A percentile compares a stretch with the other conserved stretches of the same genome.
phyloP scores from a whole-genome alignment of 2,797 vertebrate genomes.

The Melanotaenia maccullochi region DNA sequence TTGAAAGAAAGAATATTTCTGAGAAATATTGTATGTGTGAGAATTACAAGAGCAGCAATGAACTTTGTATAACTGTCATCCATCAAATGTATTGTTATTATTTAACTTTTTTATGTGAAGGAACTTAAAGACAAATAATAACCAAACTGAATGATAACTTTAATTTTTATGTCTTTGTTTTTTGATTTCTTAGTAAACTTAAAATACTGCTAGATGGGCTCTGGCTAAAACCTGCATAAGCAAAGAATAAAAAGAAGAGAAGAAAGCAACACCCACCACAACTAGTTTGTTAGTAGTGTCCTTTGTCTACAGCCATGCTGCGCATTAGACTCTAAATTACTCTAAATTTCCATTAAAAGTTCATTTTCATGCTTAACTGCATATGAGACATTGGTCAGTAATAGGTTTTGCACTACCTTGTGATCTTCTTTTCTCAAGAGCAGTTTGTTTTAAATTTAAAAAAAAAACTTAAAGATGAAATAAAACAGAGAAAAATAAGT shows the following conservation, averaged over 20 bases:
- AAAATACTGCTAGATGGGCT: neutral
- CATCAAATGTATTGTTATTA: neutral
- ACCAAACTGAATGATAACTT: neutral
- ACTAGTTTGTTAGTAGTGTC: neutral
- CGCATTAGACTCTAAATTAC: neutral
- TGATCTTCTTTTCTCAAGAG: neutral
- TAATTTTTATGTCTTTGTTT: neutral
- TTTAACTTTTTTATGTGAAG: neutral
- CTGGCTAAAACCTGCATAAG: neutral
- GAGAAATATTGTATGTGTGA: constrained; percentile 14
- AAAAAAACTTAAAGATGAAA: neutral
- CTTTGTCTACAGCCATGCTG: neutral
- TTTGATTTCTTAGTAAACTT: no score
- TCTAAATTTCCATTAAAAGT: neutral
- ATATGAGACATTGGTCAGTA: neutral
- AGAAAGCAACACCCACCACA: neutral
- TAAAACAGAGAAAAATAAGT: neutral
- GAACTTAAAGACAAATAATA: neutral
- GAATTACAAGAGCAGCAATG: constrained; percentile 2
- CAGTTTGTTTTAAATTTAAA: neutral
- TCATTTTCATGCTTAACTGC: neutral
- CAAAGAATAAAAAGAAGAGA: neutral
- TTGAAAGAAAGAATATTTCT: constrained; percentile 33
- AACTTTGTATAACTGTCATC: constrained; percentile 13
- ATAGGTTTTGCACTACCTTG: neutral